Percentiles rank a stretch among this genome's conserved stretches.
Conservation (phyloP, 2,113 vertebrate species). For the Mirounga angustirostris region DNA sequence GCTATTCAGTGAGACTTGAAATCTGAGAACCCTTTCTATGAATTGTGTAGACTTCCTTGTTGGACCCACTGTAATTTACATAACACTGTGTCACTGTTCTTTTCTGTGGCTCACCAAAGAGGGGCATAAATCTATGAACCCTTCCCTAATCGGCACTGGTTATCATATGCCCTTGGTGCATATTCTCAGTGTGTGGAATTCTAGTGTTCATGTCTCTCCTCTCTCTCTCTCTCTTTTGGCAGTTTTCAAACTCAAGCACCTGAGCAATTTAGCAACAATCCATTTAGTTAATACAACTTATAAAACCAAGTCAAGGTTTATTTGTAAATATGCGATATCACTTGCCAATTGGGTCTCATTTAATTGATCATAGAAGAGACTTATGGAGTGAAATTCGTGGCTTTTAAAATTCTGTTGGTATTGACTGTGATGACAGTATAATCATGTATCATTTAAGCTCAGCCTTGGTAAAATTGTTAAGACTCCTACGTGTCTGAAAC, state of each 20-base stretch:
- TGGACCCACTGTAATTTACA: background rate
- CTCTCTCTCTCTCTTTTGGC: background rate
- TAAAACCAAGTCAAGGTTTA: background rate
- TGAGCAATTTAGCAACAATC: background rate
- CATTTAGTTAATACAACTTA: background rate
- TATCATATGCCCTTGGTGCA: fast-evolving
- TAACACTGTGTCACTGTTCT: background rate
- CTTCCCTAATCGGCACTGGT: background rate
- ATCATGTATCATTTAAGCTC: background rate
- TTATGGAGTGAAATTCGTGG: background rate
- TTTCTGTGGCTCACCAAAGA: background rate
- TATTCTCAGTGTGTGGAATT: background rate
- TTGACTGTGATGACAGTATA: background rate
- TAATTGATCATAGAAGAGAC: background rate
- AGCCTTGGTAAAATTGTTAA: background rate
- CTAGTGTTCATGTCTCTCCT: background rate
- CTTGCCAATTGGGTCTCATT: background rate
- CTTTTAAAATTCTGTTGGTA: background rate
- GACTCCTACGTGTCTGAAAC: background rate
- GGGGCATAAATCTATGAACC: background rate
- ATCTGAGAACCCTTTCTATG: background rate
- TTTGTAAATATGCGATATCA: background rate
- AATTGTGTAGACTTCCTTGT: background rate
- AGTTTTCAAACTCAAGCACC: background rate
- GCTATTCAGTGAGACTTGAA: background rate